Percentiles rank a stretch among this genome's conserved stretches.
These are phyloP conservation scores for Polyommatus iphigenia DNA, from an alignment of 2,888 invertebrate species.

Conservation along the genomic window DNA sequence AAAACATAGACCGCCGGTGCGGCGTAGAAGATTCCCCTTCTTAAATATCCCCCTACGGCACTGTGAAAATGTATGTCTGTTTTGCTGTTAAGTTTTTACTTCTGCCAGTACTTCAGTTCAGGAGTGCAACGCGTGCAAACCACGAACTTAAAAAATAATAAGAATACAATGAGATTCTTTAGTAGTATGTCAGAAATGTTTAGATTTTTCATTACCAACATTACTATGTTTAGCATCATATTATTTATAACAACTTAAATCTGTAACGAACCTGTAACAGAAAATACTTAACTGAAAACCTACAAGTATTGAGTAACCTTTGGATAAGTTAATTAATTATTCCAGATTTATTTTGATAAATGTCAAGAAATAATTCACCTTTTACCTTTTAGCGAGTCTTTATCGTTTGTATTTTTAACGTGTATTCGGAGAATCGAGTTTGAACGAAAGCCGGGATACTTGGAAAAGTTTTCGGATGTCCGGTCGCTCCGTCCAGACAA, in stretches of 20 bases:
- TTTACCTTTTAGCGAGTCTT: slow-evolving; percentile 2
- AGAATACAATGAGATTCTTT: too few species aligned
- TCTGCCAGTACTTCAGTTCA: too few species aligned
- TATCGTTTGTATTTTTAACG: slow-evolving; percentile 23
- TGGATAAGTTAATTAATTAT: neutral
- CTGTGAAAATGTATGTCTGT: neutral
- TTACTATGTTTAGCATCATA: too few species aligned
- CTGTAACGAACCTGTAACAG: neutral
- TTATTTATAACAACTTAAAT: neutral
- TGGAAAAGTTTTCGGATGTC: neutral
- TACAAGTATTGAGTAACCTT: neutral
- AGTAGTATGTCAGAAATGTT: too few species aligned
- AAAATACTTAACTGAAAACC: slow-evolving; percentile 6
- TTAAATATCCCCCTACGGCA: neutral
- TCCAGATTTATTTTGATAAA: slow-evolving; percentile 14
- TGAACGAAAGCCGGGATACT: neutral
- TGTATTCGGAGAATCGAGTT: neutral
- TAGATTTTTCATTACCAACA: too few species aligned
- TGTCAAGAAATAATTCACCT: slow-evolving; percentile 15
- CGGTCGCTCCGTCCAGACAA: neutral
- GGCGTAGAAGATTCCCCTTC: neutral
- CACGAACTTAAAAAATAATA: too few species aligned
- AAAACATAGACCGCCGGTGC: neutral
- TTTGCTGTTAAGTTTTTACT: neutral
- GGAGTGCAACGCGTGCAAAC: too few species aligned